Evolutionary conservation across 2,888 invertebrate species (phyloP).

Genomic region (Ophioninae sp.): DNA sequence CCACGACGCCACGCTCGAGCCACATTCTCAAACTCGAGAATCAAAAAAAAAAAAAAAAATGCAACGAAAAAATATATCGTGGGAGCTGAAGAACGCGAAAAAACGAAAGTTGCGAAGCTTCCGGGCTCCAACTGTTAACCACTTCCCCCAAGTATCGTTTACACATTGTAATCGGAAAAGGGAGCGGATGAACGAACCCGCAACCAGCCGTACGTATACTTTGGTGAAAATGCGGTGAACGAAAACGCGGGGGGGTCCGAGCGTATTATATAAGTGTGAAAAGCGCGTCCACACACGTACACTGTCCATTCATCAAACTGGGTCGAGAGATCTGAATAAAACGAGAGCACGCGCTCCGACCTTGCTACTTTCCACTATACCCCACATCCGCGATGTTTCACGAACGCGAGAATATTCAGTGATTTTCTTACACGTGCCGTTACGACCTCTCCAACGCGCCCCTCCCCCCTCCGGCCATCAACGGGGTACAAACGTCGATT

Average conservation of each 20-base stretch:
- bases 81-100: constrained; percentile 7
- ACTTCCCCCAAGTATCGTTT: background rate
- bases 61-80: background rate
- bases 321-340: constrained; percentile 60
- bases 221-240: constrained; percentile 35
- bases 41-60: background rate
- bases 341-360: constrained; percentile 46
- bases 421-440: background rate
- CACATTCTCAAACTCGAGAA: constrained; percentile 21
- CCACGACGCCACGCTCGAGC: constrained; percentile 33
- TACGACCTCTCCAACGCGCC: too few relatives aligned
- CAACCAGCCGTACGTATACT: background rate
- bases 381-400: constrained; percentile 12
- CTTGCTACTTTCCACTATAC: constrained; percentile 43
- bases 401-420: constrained; percentile 9
- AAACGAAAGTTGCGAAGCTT: background rate
- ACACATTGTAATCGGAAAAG: background rate
- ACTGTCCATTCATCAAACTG: constrained; percentile 58
- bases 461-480: background rate
- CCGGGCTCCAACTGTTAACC: background rate
- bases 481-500: constrained; percentile 1
- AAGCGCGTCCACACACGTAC: constrained; percentile 24
- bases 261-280: constrained; percentile 26
- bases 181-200: background rate
- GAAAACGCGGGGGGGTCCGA: constrained; percentile 44